These are phyloP conservation scores for Agapornis canus DNA, from an alignment of 2,797 vertebrate genomes.

Conservation along the genomic window DNA sequence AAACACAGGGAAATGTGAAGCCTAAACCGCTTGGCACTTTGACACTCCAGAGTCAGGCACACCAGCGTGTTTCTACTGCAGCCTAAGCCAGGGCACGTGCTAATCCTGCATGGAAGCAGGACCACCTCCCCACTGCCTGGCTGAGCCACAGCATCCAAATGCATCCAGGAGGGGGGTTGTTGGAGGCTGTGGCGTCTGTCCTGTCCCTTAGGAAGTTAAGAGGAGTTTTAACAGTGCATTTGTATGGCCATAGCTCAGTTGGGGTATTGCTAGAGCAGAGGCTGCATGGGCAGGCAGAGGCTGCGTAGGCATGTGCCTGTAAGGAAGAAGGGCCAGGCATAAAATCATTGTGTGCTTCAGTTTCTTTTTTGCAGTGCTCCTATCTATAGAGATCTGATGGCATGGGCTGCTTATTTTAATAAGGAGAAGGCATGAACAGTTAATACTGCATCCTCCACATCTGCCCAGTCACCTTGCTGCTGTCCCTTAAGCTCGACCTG, in stretches of 20 bases:
- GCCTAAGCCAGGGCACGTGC: neutral
- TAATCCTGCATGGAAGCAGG: neutral
- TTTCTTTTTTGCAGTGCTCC: neutral
- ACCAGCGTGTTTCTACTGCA: neutral
- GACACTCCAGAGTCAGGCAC: neutral
- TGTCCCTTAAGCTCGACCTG: neutral
- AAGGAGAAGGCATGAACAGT: neutral
- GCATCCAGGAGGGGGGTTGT: neutral
- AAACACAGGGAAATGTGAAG: constrained; percentile 58
- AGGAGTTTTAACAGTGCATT: neutral
- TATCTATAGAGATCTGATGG: neutral
- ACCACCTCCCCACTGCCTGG: neutral
- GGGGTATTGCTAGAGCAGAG: neutral
- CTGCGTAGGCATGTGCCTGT: neutral
- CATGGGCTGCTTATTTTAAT: neutral
- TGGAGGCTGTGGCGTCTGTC: neutral
- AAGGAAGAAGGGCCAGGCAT: neutral
- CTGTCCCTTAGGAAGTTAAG: neutral
- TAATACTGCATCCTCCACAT: neutral
- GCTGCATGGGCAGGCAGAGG: neutral
- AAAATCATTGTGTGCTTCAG: neutral
- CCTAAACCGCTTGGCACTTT: constrained; percentile 60
- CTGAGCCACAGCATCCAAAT: neutral
- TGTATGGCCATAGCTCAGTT: neutral
- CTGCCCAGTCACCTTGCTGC: neutral